Evolutionary conservation across 2,888 invertebrate species (phyloP).

Genomic region (Ophion ventricosus): DNA sequence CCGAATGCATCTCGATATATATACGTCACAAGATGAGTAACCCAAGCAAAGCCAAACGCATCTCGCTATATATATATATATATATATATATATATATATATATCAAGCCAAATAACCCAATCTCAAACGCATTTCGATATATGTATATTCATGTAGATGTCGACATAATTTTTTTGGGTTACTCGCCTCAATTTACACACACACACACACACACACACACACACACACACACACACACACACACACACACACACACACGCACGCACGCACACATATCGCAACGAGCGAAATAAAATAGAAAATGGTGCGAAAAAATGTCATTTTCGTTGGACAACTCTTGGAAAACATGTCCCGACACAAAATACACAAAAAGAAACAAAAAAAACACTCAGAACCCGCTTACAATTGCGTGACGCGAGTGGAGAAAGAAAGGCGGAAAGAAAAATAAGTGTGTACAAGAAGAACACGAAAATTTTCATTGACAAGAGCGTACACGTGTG

Average conservation of each 20-base stretch:
- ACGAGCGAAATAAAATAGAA: not conserved
- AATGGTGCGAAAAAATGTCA: not conserved
- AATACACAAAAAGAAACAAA: not conserved
- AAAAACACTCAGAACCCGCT: not conserved
- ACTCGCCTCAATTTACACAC: no score
- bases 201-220: no score
- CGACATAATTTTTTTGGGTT: no score
- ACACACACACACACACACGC: no score
- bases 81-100: no score
- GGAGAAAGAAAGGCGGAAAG: not conserved
- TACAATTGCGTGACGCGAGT: not conserved
- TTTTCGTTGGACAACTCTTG: not conserved
- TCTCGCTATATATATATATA: not conserved
- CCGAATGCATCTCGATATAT: no score
- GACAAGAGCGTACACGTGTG: not conserved
- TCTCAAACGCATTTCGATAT: not conserved
- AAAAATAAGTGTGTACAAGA: conserved; percentile 4
- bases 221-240: no score
- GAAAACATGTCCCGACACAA: not conserved
- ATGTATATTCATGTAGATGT: not conserved
- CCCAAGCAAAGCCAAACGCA: not conserved
- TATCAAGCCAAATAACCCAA: not conserved
- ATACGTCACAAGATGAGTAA: no score
- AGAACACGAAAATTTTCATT: conserved; percentile 10
- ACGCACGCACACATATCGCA: no score